Conservation (phyloP, 2,797 vertebrate species). For the Aratinga solstitialis region DNA sequence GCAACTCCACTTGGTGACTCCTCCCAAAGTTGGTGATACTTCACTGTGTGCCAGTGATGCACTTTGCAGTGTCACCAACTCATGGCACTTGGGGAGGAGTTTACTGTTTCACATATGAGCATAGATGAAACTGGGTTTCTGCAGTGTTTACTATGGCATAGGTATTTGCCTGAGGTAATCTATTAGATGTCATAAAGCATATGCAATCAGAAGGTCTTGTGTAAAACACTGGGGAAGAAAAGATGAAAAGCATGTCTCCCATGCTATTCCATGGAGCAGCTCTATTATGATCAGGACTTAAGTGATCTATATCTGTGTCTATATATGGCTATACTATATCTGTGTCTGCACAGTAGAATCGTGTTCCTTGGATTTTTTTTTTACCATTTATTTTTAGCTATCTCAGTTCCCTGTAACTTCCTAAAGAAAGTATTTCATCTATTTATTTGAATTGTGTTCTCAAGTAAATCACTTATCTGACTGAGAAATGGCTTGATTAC, state of each 20-base stretch:
- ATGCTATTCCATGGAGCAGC: not conserved
- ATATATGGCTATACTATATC: not conserved
- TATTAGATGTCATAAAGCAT: not conserved
- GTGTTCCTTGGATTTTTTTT: not conserved
- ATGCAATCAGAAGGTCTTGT: not conserved
- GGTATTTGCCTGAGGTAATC: not conserved
- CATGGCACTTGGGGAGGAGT: not conserved
- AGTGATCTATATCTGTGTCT: not conserved
- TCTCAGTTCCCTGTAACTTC: not conserved
- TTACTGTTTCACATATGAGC: not conserved
- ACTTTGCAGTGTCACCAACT: not conserved
- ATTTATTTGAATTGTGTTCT: not conserved
- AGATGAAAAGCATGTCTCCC: not conserved
- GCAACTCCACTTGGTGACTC: not conserved
- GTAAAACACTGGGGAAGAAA: not conserved
- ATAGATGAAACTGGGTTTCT: not conserved
- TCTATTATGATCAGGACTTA: not conserved
- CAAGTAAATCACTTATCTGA: not conserved
- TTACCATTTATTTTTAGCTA: slow-evolving; percentile 7
- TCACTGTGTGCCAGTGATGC: not conserved
- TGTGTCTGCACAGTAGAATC: not conserved
- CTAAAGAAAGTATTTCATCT: not conserved
- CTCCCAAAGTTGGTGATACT: not conserved
- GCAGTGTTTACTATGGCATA: not conserved
- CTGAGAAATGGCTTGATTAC: not conserved